Evolutionary conservation across 1,140 invertebrate species (phyloP).

Genomic region (Musca domestica): DNA sequence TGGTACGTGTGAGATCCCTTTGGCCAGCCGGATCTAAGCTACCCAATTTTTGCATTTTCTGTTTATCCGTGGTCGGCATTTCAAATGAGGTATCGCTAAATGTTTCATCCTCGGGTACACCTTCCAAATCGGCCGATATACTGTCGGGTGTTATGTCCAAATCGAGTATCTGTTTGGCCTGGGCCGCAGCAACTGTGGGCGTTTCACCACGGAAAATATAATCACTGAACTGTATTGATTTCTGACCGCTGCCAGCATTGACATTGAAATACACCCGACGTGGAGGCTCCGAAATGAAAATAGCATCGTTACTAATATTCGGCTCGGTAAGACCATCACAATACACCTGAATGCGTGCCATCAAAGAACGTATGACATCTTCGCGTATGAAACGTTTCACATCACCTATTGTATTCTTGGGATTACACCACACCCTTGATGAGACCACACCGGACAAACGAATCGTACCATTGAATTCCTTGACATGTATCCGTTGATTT

Average conservation of each 20-base stretch:
- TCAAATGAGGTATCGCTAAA: constrained; percentile 13
- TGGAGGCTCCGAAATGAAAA: constrained; percentile 48
- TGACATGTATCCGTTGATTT: constrained; percentile 32
- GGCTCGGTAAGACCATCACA: constrained; percentile 50
- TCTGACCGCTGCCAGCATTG: constrained; percentile 26
- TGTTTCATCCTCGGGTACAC: constrained; percentile 38
- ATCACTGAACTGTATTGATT: constrained; percentile 45
- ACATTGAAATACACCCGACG: constrained; percentile 46
- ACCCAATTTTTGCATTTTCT: neutral
- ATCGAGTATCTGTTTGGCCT: constrained; percentile 50
- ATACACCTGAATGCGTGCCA: constrained; percentile 50
- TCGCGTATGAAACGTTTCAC: constrained; percentile 46
- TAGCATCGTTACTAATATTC: constrained; percentile 37
- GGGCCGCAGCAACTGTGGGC: constrained; percentile 43
- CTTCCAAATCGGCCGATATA: constrained; percentile 41
- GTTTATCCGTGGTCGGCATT: neutral
- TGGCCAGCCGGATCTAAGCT: neutral
- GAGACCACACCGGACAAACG: constrained; percentile 42
- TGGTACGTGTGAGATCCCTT: constrained; percentile 39
- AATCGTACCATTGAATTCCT: constrained; percentile 42
- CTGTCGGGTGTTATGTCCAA: constrained; percentile 41
- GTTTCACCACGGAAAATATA: constrained; percentile 50
- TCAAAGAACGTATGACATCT: constrained; percentile 47
- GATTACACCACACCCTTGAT: constrained; percentile 43
- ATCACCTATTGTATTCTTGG: constrained; percentile 42